Evolutionary conservation across 2,888 invertebrate species (phyloP), one percentile per base, ranked within the genome.

Genomic region (Smittia aterrima): DNA sequence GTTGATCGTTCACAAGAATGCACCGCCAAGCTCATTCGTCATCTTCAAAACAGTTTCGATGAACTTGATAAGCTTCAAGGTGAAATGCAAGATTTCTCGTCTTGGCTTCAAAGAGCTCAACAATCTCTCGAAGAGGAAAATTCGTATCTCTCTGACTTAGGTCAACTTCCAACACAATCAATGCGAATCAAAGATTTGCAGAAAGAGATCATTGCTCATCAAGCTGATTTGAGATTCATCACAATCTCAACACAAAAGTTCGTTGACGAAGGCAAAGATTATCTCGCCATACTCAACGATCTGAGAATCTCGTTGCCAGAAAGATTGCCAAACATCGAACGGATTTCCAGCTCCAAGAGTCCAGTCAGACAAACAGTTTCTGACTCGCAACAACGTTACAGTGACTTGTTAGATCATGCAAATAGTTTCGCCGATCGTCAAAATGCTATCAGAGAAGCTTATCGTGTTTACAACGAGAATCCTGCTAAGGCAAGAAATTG

Each of bases 171-270:
- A 58, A 86, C 86, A 6, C 91, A 90, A 79, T 87, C 89, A 27
- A 93, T 94, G 77, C 88, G 90, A n/a, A 91, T 92, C 6, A 87
- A 93, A 40, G 95, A 94, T 79, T 94, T 96, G 81, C 92, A 95
- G 27, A 92, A 92, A 76, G 96, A 96, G 82, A 95, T 98, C 1
- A 95, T 97, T 79, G 92, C 95, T 0, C 97, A 97, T 80, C 96
- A 97, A 82, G 98, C 96, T 0, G 98, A 98, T 83, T 84, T 97
- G 38, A 85, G 97, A 75, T 98, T 97, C 83, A 95, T 98, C 78
- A 95, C 95, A 1, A 96, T 97, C 93, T 91, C 96, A 0, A 95
- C 95, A 1, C 96, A 96, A 84, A 96, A 96, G 83, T 97, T 96
- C 81, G 90, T 96, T 22, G 96, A 97, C 79, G 96, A 97, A 83